Conservation (phyloP, 2,797 vertebrate species). For the Melanotaenia trifasciata region DNA sequence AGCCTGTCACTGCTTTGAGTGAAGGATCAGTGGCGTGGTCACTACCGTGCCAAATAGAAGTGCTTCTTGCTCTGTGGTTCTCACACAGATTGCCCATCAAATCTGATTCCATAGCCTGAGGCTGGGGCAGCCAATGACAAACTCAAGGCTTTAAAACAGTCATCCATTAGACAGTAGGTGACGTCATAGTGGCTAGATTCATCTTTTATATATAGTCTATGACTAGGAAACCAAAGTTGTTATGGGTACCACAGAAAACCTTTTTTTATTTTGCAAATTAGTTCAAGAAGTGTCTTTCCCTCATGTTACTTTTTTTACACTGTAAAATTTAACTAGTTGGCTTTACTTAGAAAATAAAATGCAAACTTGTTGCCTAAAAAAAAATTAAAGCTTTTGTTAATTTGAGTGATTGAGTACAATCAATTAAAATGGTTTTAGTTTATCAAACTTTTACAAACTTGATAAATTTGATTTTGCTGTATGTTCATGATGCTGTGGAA, state of each 20-base stretch:
- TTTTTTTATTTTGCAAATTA: neutral
- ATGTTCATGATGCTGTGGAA: no score
- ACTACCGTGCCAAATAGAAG: neutral
- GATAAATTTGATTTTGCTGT: no score
- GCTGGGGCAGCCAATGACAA: neutral
- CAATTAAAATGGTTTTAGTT: no score
- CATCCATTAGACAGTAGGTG: neutral
- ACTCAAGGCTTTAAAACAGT: neutral
- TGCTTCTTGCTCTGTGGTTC: neutral
- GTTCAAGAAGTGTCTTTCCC: neutral
- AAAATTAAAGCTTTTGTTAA: no score
- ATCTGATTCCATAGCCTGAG: neutral
- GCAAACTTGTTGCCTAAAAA: no score
- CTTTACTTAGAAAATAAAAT: no score
- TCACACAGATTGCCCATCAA: neutral
- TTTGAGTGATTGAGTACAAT: no score
- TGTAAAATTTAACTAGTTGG: no score
- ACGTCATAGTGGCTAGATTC: neutral
- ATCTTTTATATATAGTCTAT: neutral
- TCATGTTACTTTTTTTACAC: neutral
- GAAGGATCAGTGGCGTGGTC: neutral
- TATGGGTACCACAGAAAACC: neutral
- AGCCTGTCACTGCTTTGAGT: neutral
- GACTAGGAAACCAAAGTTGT: neutral
- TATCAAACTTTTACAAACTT: no score